Conservation (phyloP, 2,113 vertebrate species). For the Pluvialis apricaria region DNA sequence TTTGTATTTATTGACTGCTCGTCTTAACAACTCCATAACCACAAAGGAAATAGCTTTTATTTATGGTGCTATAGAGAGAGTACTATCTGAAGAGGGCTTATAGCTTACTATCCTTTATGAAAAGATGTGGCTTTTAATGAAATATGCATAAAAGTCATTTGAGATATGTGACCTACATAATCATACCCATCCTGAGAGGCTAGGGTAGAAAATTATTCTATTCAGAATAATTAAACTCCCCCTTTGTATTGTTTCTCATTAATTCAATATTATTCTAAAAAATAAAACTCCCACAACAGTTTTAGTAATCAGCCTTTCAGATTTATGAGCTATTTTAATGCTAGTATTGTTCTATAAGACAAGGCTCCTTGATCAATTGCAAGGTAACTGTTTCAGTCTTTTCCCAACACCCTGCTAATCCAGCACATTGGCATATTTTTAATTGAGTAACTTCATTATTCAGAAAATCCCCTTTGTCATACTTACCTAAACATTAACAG, state of each 20-base stretch:
- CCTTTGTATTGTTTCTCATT: slow-evolving; percentile 49
- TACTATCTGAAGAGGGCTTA: not conserved
- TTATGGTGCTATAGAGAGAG: not conserved
- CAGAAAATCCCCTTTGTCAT: slow-evolving; percentile 37
- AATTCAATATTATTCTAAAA: slow-evolving; percentile 62
- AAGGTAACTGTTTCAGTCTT: slow-evolving; percentile 42
- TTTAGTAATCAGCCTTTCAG: slow-evolving; percentile 51
- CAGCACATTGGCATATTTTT: slow-evolving; percentile 55
- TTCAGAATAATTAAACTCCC: slow-evolving; percentile 43
- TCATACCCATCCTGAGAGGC: slow-evolving; percentile 15
- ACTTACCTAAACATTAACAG: not conserved
- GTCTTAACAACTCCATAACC: slow-evolving; percentile 7
- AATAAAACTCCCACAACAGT: slow-evolving; percentile 35
- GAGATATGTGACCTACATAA: slow-evolving; percentile 50
- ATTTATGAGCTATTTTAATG: slow-evolving; percentile 69
- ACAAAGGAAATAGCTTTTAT: slow-evolving; percentile 36
- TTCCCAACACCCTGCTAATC: slow-evolving; percentile 39
- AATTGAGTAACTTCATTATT: slow-evolving; percentile 62
- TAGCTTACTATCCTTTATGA: not conserved
- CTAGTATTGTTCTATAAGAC: slow-evolving; percentile 62
- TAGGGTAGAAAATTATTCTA: not conserved
- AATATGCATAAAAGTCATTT: slow-evolving; percentile 48
- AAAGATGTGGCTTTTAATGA: slow-evolving; percentile 37
- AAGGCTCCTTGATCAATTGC: slow-evolving; percentile 63
- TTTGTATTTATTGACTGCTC: slow-evolving; percentile 39